Evolutionary conservation across 2,797 vertebrate species (phyloP), one percentile per base, ranked within the genome.

Genomic region (Ctenopoma kingsleyae): DNA sequence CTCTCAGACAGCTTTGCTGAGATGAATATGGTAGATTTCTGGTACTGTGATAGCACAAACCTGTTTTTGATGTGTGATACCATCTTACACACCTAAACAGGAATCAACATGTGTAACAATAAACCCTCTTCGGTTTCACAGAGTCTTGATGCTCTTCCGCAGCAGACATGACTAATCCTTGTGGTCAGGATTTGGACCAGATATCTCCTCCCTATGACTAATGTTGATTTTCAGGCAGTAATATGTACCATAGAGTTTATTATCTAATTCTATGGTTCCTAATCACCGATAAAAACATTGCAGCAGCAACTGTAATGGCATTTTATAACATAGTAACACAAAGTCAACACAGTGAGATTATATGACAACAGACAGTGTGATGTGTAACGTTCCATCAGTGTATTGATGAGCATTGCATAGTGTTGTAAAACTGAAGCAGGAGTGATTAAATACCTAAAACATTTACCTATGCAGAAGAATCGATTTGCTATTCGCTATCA

Each of bases 31-130:
- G 76, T 77, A 84, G 59, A 50, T 80, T 81, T 67, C 70, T 67
- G 78, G 43, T 85, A 56, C 78, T 87, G 84, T 78, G 73, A 86
- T 76, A 50, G 30, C 69, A 55, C 73, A 80, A 80, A 78, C 69
- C 73, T 60, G 6, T n/a, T 59, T 83, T 50, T 79, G 87, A 81
- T 61, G 78, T 40, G 44, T 44, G 66, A 88, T 80, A 71, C 67
- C 49, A 66, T 76, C 69, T 83, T 61, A 47, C 48, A 60, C 64
- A 83, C 65, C 61, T 62, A 66, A 64, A 58, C 67, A 56, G 73
- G 65, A 76, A 81, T 87, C 74, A 88, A 78, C 84, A 80, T 74
- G 66, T 81, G 78, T 40, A 84, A 80, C 68, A 70, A 48, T 79
- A 78, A 89, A 69, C 71, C 61, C 41, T 67, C 23, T 76, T 74